Evolutionary conservation across 2,797 vertebrate species (phyloP), one percentile per base, ranked within the genome.

Genomic region (Galaxias olidus): DNA sequence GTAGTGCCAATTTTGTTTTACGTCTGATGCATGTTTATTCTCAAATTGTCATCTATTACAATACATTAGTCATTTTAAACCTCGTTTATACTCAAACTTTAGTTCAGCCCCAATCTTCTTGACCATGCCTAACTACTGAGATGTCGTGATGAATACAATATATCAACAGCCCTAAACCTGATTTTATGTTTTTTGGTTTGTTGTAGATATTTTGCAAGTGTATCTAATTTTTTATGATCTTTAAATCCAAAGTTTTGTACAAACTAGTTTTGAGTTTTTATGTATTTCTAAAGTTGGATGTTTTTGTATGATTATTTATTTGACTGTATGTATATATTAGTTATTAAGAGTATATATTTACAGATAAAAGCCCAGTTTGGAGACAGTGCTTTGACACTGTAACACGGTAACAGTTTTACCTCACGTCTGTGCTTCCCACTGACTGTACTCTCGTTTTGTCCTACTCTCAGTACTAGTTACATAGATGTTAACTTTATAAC

Each of bases 241-340:
- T 88, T 86, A 89, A 92, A 93, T 94, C 95, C 94, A 95, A 95
- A 95, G 93, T 90, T 95, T 90, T 95, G 92, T 95, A 94, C 86
- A 93, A 92, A 93, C 74, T 92, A 93, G 90, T 80, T 85, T 78
- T 72, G 83, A 80, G 74, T 89, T 93, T 92, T 89, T 82, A 81
- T 84, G 77, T 76, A 87, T 89, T 90, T 88, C 88, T 91, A 91
- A 92, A 91, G 89, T 88, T 85, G 63, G 87, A 91, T 92, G 89
- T 87, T 92, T 90, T 93, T 95, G 92, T 90, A 94, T 94, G 90
- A 94, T 93, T 96, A 97, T 97, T 97, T 97, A 97, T 97, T 96
- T 94, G 83, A 90, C 88, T 83, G 88, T 89, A 88, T 96, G 94
- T 97, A 94, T 88, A 96, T 95, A 95, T 93, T 95, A 95, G 94